Conservation (phyloP, 2,888 invertebrate genomes). For the Amiota minor region DNA sequence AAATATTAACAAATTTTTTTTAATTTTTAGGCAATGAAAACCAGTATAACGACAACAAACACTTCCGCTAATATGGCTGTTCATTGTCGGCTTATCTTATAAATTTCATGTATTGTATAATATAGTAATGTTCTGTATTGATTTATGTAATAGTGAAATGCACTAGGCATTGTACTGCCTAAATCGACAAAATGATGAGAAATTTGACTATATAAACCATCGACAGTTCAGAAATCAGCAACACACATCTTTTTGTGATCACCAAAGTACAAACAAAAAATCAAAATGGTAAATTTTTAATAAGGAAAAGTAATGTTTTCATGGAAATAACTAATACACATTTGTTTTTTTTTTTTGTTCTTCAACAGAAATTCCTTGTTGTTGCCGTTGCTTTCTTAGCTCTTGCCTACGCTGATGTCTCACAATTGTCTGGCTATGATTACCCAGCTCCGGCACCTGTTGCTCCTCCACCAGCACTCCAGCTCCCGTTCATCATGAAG, state of each 20-base stretch:
- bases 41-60: slow-evolving; percentile 54
- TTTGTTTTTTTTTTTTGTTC: background rate
- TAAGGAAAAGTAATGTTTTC: no score
- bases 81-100: background rate
- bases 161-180: background rate
- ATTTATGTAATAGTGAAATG: slow-evolving; percentile 5
- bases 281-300: slow-evolving; percentile 47
- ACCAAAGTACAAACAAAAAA: slow-evolving; percentile 34
- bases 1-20: no score
- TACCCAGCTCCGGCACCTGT: slow-evolving; percentile 57
- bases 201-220: slow-evolving; percentile 56
- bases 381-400: slow-evolving; percentile 60
- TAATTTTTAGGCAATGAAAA: slow-evolving; percentile 37
- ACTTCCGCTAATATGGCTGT: slow-evolving; percentile 28
- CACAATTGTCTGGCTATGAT: slow-evolving; percentile 53
- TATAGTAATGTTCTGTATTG: background rate
- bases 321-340: background rate
- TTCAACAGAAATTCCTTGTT: slow-evolving; percentile 54
- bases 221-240: slow-evolving; percentile 51
- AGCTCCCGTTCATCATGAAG: slow-evolving; percentile 34
- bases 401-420: slow-evolving; percentile 43
- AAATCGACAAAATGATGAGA: slow-evolving; percentile 17
- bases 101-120: no score
- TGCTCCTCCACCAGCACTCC: slow-evolving; percentile 52
- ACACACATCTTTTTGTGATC: slow-evolving; percentile 54